These are phyloP conservation scores for Drosophila nr. fundita DNA, from an alignment of 2,888 invertebrate genomes.

Conservation along the genomic window DNA sequence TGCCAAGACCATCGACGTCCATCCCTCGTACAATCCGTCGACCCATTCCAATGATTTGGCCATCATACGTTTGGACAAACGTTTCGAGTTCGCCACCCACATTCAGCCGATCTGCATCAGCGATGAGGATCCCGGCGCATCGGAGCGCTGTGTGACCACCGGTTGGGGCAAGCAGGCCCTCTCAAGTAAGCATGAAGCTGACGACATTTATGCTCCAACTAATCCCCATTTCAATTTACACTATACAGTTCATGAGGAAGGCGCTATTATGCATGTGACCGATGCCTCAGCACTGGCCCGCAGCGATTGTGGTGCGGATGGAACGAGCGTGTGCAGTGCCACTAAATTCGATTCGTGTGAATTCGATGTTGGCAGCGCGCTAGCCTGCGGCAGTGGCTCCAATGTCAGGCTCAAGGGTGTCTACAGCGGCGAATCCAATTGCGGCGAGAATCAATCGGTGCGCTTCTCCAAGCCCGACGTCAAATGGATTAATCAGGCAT, in stretches of 20 bases:
- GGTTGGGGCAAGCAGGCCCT: constrained; percentile 93
- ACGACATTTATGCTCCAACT: background rate
- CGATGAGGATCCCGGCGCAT: constrained; percentile 86
- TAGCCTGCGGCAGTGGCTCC: constrained; percentile 91
- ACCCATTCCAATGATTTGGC: constrained; percentile 89
- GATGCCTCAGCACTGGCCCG: constrained; percentile 89
- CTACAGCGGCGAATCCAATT: constrained; percentile 91
- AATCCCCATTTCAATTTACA: constrained; percentile 38
- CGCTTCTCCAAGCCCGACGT: constrained; percentile 88
- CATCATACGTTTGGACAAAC: constrained; percentile 88
- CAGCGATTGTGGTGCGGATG: constrained; percentile 81
- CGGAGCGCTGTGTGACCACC: constrained; percentile 90
- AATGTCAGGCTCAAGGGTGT: constrained; percentile 90
- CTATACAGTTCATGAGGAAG: constrained; percentile 89
- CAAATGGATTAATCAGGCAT: constrained; percentile 86
- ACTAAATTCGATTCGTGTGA: constrained; percentile 91
- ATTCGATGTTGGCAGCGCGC: constrained; percentile 92
- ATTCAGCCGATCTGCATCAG: constrained; percentile 91
- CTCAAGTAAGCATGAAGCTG: constrained; percentile 87
- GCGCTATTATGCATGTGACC: constrained; percentile 91
- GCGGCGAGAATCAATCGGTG: constrained; percentile 87
- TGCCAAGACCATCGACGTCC: constrained; percentile 89
- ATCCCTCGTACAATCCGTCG: constrained; percentile 89
- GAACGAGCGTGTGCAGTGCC: constrained; percentile 87
- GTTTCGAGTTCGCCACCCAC: constrained; percentile 88